A percentile compares a stretch with the other conserved stretches of the same genome.
Conservation (phyloP, 2,113 vertebrate species). For the Tyto alba region DNA sequence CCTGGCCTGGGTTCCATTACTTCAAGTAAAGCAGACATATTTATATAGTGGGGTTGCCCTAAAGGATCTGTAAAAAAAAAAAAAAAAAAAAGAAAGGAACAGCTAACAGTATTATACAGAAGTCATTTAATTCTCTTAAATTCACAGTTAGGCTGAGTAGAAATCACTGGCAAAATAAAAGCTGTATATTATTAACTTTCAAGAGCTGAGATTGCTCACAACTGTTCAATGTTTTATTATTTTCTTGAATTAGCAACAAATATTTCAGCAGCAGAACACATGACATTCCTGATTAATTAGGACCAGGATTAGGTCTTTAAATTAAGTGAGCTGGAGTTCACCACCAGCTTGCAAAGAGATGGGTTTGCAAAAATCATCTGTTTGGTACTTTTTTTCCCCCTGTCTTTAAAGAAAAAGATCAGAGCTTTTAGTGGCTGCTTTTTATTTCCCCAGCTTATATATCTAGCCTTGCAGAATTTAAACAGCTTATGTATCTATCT, state of each 20-base stretch:
- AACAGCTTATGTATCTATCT: not conserved
- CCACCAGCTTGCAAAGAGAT: not conserved
- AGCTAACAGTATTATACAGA: not conserved
- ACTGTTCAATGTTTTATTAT: not conserved
- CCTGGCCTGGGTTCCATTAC: not conserved
- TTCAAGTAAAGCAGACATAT: slow-evolving; percentile 1
- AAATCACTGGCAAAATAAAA: slow-evolving; percentile 1
- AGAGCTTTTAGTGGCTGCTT: not conserved
- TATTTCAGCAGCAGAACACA: not conserved
- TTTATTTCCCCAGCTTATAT: not conserved
- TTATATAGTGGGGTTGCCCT: not conserved
- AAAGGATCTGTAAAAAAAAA: not conserved
- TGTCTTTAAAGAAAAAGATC: not conserved
- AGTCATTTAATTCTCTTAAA: not conserved
- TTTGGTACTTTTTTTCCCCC: not conserved
- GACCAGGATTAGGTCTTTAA: not conserved
- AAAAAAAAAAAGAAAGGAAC: not conserved
- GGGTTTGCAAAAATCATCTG: not conserved
- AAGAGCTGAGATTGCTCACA: not conserved
- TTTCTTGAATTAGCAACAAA: not conserved
- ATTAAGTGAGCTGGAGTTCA: not conserved
- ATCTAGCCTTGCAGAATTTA: not conserved
- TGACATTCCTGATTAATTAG: not conserved
- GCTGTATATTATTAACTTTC: not conserved
- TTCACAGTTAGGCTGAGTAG: not conserved